phyloP scores from a whole-genome alignment of 2,797 vertebrate genomes.

The Ammospiza maritima region DNA sequence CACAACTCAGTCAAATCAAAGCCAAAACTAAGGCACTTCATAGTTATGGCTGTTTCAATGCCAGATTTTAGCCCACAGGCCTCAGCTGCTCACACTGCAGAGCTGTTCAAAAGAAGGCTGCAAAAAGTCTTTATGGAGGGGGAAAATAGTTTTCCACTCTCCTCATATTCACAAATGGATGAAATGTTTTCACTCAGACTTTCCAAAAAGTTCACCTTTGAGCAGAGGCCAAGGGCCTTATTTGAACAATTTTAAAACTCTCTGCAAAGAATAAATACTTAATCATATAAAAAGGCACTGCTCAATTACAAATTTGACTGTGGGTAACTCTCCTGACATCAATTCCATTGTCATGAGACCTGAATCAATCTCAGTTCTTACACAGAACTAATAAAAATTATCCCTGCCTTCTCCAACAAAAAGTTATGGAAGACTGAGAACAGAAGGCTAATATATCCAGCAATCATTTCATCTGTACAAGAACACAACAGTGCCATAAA shows the following conservation, averaged over 20 bases:
- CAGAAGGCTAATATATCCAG: not conserved
- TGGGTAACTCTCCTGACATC: not conserved
- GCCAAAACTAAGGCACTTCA: slow-evolving; percentile 18
- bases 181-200: not conserved
- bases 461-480: not conserved
- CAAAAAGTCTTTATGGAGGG: not conserved
- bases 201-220: slow-evolving; percentile 45
- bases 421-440: not conserved
- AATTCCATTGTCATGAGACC: not conserved
- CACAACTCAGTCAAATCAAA: slow-evolving; percentile 19
- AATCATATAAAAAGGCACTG: not conserved
- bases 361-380: not conserved
- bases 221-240: not conserved
- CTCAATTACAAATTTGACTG: not conserved
- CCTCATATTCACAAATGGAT: slow-evolving; percentile 28
- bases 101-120: slow-evolving; percentile 8
- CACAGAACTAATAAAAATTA: not conserved
- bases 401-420: not conserved
- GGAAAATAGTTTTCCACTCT: slow-evolving; percentile 38
- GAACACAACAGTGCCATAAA: not conserved
- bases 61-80: not conserved
- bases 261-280: slow-evolving; percentile 12
- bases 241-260: slow-evolving; percentile 6
- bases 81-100: not conserved
- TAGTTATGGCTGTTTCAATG: not conserved